Evolutionary conservation across 2,888 invertebrate genomes (phyloP).

Genomic region (Hirtodrosophila duncani): DNA sequence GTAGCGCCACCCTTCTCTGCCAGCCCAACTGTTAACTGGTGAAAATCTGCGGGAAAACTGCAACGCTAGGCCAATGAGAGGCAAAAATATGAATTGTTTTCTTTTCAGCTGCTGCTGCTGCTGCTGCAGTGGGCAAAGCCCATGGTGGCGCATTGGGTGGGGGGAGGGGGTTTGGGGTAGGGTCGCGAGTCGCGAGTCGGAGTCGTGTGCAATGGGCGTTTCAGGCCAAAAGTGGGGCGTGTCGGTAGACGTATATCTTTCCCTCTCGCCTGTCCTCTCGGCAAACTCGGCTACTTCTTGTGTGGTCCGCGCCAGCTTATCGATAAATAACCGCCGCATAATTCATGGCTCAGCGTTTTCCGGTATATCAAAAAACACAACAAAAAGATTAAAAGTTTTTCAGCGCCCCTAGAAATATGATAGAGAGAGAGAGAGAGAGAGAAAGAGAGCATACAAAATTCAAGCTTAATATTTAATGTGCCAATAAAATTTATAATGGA

Average conservation of each 20-base stretch:
- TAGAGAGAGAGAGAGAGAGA: not conserved
- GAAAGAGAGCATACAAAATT: not conserved
- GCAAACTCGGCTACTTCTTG: too few relatives aligned
- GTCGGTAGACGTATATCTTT: too few relatives aligned
- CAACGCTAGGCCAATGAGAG: slow-evolving; percentile 26
- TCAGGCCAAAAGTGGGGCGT: too few relatives aligned
- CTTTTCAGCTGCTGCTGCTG: slow-evolving; percentile 2
- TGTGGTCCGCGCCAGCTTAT: slow-evolving; percentile 53
- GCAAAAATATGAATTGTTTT: slow-evolving; percentile 50
- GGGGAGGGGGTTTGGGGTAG: too few relatives aligned
- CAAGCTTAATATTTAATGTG: slow-evolving; percentile 3
- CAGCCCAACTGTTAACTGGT: not conserved
- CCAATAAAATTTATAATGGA: too few relatives aligned
- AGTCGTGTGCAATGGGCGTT: slow-evolving; percentile 47
- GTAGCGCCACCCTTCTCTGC: not conserved
- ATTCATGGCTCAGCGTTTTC: slow-evolving; percentile 19
- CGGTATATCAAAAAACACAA: slow-evolving; percentile 42
- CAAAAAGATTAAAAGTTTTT: too few relatives aligned
- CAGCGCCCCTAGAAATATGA: not conserved
- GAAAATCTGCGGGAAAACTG: slow-evolving; percentile 11
- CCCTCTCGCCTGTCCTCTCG: too few relatives aligned
- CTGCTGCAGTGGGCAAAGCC: too few relatives aligned
- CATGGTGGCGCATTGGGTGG: too few relatives aligned
- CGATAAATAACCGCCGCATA: slow-evolving; percentile 42
- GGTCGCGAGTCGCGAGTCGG: too few relatives aligned